These are phyloP conservation scores for Crenichthys baileyi DNA, from an alignment of 2,797 vertebrate species.

Conservation along the genomic window DNA sequence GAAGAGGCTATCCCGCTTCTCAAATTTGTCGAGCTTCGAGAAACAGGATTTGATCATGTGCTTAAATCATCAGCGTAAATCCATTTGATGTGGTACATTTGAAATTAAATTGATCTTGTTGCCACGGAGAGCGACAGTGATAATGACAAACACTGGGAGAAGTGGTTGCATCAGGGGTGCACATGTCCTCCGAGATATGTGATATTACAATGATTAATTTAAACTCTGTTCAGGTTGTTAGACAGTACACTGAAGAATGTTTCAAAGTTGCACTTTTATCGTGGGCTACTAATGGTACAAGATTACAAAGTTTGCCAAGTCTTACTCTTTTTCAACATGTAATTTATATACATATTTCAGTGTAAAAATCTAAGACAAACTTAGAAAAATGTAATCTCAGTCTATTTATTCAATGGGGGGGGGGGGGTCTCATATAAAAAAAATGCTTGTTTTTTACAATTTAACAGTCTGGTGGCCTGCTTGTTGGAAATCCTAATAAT, in stretches of 20 bases:
- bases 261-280: slow-evolving; percentile 10
- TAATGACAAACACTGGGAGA: slow-evolving; percentile 22
- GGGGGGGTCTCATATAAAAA: no score
- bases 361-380: background rate
- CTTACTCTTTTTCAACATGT: slow-evolving; percentile 6
- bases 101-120: slow-evolving; percentile 52
- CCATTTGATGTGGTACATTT: slow-evolving; percentile 24
- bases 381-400: background rate
- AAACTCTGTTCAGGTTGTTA: slow-evolving; percentile 21
- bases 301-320: slow-evolving; percentile 30
- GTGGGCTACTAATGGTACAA: slow-evolving; percentile 10
- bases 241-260: slow-evolving; percentile 20
- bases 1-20: slow-evolving; percentile 49
- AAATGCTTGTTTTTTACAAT: no score
- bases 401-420: no score
- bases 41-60: slow-evolving; percentile 61
- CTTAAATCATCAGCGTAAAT: slow-evolving; percentile 38
- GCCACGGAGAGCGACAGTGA: slow-evolving; percentile 10
- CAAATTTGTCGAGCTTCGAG: slow-evolving; percentile 49
- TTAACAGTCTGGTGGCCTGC: no score
- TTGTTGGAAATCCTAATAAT: background rate
- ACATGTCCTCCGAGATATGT: slow-evolving; percentile 11
- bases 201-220: slow-evolving; percentile 19
- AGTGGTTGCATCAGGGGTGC: background rate
- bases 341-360: background rate